Evolutionary conservation across 1,140 invertebrate species (phyloP).

Genomic region (Contarinia nasturtii): DNA sequence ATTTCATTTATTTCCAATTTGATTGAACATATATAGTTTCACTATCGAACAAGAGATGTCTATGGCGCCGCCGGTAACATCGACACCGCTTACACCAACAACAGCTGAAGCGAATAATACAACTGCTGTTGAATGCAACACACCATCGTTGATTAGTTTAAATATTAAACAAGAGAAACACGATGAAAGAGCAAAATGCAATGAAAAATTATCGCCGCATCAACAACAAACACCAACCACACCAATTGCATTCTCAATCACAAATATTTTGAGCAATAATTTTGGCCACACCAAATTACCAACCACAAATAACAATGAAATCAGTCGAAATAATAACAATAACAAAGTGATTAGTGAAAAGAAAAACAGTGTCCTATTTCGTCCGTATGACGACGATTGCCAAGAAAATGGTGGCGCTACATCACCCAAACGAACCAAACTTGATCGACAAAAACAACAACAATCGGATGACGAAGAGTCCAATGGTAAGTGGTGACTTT

Average conservation of each 20-base stretch:
- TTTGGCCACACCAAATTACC: slow-evolving; percentile 10
- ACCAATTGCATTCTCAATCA: slow-evolving; percentile 21
- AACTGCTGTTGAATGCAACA: neutral
- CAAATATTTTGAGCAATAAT: slow-evolving; percentile 22
- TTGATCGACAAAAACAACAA: no score
- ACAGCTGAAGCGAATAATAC: no score
- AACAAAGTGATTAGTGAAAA: neutral
- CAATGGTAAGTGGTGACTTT: no score
- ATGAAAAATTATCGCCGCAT: slow-evolving; percentile 2
- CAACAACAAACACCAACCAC: slow-evolving; percentile 15
- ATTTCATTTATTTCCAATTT: slow-evolving; percentile 1
- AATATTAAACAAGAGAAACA: neutral
- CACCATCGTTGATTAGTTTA: neutral
- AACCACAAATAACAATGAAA: neutral
- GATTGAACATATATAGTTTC: slow-evolving; percentile 8
- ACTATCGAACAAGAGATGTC: slow-evolving; percentile 11
- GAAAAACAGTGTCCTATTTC: slow-evolving; percentile 7
- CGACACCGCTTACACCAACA: no score
- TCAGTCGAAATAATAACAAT: neutral
- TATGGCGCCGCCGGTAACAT: neutral
- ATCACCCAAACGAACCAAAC: no score
- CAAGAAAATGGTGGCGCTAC: no score
- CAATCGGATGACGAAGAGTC: no score
- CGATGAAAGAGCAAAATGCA: neutral
- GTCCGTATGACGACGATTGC: slow-evolving; percentile 15